phyloP scores from a whole-genome alignment of 2,888 invertebrate genomes.

The Cantharis flavilabris region DNA sequence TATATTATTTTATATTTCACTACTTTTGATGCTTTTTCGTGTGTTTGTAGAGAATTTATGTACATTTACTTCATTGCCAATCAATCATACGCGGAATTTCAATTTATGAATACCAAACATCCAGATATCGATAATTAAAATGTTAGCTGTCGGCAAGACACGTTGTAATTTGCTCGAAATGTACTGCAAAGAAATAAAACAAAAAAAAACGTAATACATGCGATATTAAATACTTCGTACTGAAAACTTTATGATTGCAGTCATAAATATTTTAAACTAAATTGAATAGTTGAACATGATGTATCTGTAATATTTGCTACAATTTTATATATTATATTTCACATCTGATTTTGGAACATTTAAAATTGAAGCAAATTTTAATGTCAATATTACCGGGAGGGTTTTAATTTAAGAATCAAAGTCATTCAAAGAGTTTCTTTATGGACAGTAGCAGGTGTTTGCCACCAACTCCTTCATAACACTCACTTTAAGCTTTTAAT shows the following conservation, averaged over 20 bases:
- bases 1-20: conserved; percentile 24
- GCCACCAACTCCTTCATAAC: conserved; percentile 11
- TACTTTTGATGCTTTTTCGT: neutral
- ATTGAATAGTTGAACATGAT: neutral
- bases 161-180: neutral
- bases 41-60: neutral
- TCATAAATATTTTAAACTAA: neutral
- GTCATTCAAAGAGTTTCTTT: conserved; percentile 9
- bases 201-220: neutral
- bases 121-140: neutral
- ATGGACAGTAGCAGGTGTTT: conserved; percentile 24
- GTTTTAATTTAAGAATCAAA: conserved; percentile 23
- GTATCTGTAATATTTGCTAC: neutral
- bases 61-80: neutral
- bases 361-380: neutral
- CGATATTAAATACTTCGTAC: neutral
- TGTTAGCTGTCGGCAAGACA: neutral
- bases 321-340: neutral
- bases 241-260: neutral
- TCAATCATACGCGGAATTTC: neutral
- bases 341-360: neutral
- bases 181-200: neutral
- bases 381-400: neutral
- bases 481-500: conserved; percentile 23
- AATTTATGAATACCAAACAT: neutral